Evolutionary conservation across 2,797 vertebrate genomes (phyloP).

Genomic region (Acrossocheilus fasciatus): DNA sequence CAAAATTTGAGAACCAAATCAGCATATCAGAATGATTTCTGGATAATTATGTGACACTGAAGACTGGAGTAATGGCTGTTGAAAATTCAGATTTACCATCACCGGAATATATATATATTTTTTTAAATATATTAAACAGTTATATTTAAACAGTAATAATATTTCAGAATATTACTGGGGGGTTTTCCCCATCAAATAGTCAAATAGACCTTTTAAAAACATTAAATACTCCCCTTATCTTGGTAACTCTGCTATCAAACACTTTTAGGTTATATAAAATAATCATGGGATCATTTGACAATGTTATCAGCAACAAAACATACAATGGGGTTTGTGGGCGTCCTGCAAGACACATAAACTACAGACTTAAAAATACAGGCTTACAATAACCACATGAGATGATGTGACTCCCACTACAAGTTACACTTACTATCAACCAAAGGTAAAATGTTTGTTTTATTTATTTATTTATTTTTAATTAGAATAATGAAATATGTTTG

Average conservation of each 20-base stretch:
- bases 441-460: neutral
- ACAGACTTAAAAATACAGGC: neutral
- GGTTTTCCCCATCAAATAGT: no score
- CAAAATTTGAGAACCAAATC: no score
- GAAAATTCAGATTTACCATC: no score
- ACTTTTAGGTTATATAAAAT: neutral
- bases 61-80: no score
- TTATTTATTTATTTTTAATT: neutral
- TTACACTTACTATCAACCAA: neutral
- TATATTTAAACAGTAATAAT: no score
- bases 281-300: neutral
- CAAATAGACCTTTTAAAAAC: no score
- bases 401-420: neutral
- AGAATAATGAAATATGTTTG: neutral
- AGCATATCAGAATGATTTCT: no score
- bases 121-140: no score
- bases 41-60: no score
- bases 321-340: neutral
- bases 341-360: neutral
- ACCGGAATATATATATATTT: no score
- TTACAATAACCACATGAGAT: neutral
- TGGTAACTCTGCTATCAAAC: neutral
- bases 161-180: no score
- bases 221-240: neutral
- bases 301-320: neutral